A percentile compares a stretch with the other conserved stretches of the same genome.
phyloP scores from a whole-genome alignment of 2,113 vertebrate species.

The Corapipo altera region DNA sequence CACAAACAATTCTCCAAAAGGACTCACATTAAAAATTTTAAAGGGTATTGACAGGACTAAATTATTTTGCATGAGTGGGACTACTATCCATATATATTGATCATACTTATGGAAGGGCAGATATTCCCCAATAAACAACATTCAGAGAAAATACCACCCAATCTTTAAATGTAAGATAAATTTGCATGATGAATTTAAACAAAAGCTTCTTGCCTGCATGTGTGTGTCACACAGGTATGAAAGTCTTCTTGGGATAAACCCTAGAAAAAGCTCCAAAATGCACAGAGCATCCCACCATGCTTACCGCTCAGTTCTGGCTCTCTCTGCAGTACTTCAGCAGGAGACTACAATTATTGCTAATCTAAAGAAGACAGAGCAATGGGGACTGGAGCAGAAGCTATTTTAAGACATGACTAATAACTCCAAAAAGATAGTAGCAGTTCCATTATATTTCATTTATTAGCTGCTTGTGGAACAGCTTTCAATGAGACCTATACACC shows the following conservation, averaged over 20 bases:
- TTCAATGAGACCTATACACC: background rate
- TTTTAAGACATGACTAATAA: constrained; percentile 1
- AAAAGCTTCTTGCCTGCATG: background rate
- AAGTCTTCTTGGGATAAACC: background rate
- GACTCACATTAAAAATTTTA: background rate
- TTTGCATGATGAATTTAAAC: background rate
- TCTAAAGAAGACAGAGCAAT: background rate
- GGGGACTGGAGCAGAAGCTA: background rate
- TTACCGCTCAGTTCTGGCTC: background rate
- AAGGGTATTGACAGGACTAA: background rate
- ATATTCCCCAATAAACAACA: background rate
- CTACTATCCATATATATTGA: background rate
- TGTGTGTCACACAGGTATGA: background rate
- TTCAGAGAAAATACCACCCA: background rate
- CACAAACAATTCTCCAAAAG: background rate
- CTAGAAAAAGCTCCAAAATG: background rate
- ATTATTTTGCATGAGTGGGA: background rate
- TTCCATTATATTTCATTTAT: background rate
- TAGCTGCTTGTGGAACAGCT: background rate
- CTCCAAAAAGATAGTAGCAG: background rate
- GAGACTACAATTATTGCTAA: background rate
- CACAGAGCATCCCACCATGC: background rate
- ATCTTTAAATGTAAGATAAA: background rate
- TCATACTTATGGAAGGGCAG: background rate
- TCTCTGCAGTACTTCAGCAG: background rate